phyloP scores from a whole-genome alignment of 30 jellyfish, hydroid and myxozoan species.

The Aurelia coerulea region DNA sequence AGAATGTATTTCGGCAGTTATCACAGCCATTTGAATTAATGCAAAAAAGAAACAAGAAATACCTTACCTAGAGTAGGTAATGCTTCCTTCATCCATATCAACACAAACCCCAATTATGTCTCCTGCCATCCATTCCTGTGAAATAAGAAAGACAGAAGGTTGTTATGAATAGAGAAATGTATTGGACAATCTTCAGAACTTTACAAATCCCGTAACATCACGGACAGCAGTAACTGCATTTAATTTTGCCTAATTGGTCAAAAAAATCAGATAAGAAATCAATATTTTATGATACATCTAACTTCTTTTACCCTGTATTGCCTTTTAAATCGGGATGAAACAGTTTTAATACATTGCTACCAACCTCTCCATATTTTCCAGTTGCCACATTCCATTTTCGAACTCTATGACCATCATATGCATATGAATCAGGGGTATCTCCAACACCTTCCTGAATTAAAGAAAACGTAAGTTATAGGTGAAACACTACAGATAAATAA shows the following conservation, averaged over 20 bases:
- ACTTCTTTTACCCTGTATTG: too few species aligned
- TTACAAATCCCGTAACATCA: too few species aligned
- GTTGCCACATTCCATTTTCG: conserved; percentile 99
- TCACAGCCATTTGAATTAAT: too few species aligned
- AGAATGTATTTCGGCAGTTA: too few species aligned
- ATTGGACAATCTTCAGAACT: not conserved
- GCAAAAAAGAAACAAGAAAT: too few species aligned
- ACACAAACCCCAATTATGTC: conserved; percentile 93
- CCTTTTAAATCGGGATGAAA: too few species aligned
- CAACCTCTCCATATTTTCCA: conserved; percentile 99
- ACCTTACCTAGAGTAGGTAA: conserved; percentile 82
- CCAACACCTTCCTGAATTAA: conserved; percentile 97
- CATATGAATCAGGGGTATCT: conserved; percentile 97
- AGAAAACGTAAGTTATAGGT: not conserved
- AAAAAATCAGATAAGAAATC: too few species aligned
- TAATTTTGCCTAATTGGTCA: too few species aligned
- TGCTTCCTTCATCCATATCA: conserved; percentile 94
- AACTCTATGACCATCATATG: conserved; percentile 99
- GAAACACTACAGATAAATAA: not conserved
- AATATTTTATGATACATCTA: too few species aligned
- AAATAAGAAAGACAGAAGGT: conserved; percentile 2
- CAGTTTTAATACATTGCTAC: not conserved
- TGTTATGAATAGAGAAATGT: not conserved
- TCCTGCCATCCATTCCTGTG: conserved; percentile 99
- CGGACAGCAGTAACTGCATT: too few species aligned